Conservation (phyloP, 2,888 invertebrate species). For the Gryllus longicercus region DNA sequence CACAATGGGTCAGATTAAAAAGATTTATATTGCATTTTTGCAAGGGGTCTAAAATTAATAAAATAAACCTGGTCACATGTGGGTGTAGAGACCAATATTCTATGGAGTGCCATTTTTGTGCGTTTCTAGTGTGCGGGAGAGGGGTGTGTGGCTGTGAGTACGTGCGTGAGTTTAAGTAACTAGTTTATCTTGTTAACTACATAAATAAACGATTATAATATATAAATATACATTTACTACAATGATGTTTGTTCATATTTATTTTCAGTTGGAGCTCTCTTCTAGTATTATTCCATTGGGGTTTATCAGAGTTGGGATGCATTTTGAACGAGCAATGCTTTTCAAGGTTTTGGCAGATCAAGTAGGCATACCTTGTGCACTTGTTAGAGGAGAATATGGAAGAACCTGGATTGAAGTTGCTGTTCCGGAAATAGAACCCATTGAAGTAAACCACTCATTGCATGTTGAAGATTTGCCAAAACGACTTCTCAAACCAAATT, state of each 20-base stretch:
- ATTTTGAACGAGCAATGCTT: slow-evolving; percentile 39
- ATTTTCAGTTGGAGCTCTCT: slow-evolving; percentile 42
- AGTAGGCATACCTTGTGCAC: slow-evolving; percentile 58
- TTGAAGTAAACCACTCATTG: neutral
- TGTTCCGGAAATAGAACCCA: slow-evolving; percentile 41
- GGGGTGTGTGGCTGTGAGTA: no score
- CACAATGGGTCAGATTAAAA: no score
- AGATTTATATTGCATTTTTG: no score
- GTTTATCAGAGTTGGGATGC: slow-evolving; percentile 32
- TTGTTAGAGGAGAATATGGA: slow-evolving; percentile 56
- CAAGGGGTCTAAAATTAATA: no score
- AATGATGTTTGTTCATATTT: slow-evolving; percentile 6
- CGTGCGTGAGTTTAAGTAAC: no score
- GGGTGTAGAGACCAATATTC: no score
- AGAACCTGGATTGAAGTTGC: slow-evolving; percentile 64
- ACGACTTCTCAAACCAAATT: slow-evolving; percentile 57
- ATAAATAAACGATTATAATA: no score
- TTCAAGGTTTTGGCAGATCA: slow-evolving; percentile 56
- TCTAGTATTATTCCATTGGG: slow-evolving; percentile 36
- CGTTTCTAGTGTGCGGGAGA: no score
- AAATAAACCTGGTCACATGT: no score
- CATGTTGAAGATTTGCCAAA: slow-evolving; percentile 46
- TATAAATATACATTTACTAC: no score
- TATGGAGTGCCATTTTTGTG: no score
- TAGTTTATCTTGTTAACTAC: no score